Conservation (phyloP, 2,888 invertebrate genomes). For the Drosophila tripunctata region DNA sequence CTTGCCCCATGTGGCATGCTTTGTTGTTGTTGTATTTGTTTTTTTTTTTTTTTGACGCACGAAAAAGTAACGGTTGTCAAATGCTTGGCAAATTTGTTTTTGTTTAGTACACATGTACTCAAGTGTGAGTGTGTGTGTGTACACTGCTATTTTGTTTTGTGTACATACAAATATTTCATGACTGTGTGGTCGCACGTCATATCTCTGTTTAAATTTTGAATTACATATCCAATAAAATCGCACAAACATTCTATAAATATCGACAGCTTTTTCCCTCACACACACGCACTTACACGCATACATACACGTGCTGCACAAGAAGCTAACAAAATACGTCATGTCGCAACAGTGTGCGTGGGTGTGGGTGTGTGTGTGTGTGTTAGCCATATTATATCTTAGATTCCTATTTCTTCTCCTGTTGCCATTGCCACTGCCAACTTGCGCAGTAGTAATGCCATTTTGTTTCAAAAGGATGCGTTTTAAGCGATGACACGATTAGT, state of each 20-base stretch:
- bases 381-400: background rate
- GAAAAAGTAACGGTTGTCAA: slow-evolving; percentile 1
- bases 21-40: background rate
- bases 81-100: background rate
- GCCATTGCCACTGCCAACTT: background rate
- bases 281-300: background rate
- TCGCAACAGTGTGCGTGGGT: background rate
- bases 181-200: slow-evolving; percentile 35
- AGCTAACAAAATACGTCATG: slow-evolving; percentile 22
- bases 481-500: no score
- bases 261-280: slow-evolving; percentile 20
- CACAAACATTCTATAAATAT: slow-evolving; percentile 56
- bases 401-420: background rate
- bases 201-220: slow-evolving; percentile 40
- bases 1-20: background rate
- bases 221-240: slow-evolving; percentile 60
- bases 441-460: slow-evolving; percentile 8
- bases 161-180: background rate
- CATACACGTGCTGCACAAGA: background rate
- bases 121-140: background rate
- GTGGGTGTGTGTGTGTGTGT: background rate
- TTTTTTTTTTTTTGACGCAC: slow-evolving; percentile 5
- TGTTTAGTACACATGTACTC: background rate
- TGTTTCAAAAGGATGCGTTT: no score
- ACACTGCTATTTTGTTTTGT: no score